Evolutionary conservation across 2,888 invertebrate genomes (phyloP).

Genomic region (Platycheirus albimanus): DNA sequence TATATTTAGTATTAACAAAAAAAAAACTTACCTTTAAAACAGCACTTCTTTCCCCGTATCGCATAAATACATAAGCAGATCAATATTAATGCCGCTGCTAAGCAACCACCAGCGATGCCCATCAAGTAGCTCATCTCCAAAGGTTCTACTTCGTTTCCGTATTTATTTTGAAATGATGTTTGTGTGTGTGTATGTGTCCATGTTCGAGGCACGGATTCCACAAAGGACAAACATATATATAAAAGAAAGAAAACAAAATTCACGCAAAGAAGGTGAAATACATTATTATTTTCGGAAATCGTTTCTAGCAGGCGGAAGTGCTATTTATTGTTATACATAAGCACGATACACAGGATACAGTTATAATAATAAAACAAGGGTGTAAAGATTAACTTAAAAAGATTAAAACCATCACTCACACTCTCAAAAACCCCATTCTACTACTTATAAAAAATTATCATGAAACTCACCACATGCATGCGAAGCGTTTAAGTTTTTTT

Average conservation of each 20-base stretch:
- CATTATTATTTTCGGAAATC: conserved; percentile 66
- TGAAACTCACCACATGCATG: no score
- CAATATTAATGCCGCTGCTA: conserved; percentile 84
- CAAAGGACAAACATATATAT: conserved; percentile 62
- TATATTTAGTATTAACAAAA: not conserved
- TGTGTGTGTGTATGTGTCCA: no score
- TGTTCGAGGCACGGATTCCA: conserved; percentile 24
- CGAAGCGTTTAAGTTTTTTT: no score
- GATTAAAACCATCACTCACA: no score
- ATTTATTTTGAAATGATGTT: conserved; percentile 17
- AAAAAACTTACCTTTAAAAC: conserved; percentile 85
- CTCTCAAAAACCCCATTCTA: no score
- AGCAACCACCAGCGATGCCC: conserved; percentile 84
- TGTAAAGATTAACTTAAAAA: no score
- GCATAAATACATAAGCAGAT: conserved; percentile 85
- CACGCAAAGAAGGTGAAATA: conserved; percentile 56
- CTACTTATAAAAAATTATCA: no score
- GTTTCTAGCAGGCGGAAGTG: no score
- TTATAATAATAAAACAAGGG: no score
- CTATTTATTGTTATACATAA: no score
- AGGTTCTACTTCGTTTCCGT: conserved; percentile 84
- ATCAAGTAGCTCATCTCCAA: conserved; percentile 85
- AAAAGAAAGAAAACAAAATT: conserved; percentile 33
- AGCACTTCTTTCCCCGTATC: conserved; percentile 85
- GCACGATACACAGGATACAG: no score